Evolutionary conservation across 2,113 vertebrate genomes (phyloP), one percentile per base, ranked within the genome.

Genomic region (Epinephelus lanceolatus): DNA sequence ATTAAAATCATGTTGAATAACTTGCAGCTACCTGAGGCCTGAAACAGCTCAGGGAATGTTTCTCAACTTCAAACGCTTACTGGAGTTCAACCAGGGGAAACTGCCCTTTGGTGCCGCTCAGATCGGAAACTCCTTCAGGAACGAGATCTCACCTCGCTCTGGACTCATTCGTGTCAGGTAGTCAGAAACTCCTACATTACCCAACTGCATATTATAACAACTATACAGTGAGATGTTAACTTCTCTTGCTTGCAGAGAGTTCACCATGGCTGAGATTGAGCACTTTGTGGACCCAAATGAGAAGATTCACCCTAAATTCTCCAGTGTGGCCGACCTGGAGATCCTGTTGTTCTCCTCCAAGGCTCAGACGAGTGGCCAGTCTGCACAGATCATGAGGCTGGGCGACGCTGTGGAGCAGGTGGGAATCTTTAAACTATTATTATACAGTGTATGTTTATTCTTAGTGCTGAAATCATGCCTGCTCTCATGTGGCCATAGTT

Each of bases 11-110:
- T 13, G 19, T 14, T 1, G 5, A 47, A 18, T 21, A 14, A 53
- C 72, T 55, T 93, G 21, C 76, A 99, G 98, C 86, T 99, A 99
- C 79, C 91, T 99, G 94, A 96, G 98, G 95, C 98, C 98, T 83
- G 98, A 99, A 96, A 99, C 98, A 0, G 98, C 98, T 78, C 98
- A 99, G 95, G 98, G 98, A 93, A 99, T 99, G 95, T 99, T 99
- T 93, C 96, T 99, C 79, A 99, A 99, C 95, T 99, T 99, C 93
- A 99, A 99, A 85, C 97, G 98, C 27, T 96, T 99, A 45, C 90
- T 99, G 92, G 98, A 99, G 92, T 99, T 99, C 81, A 99, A 99
- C 93, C 98, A 99, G 95, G 98, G 98, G 77, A 99, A 97, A 91
- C 92, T 99, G 81, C 98, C 98, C 68, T 99, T 99, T 37, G 98